Base-by-base conservation (phyloP, 2,797 vertebrate species). In the Haliaeetus albicilla region DNA sequence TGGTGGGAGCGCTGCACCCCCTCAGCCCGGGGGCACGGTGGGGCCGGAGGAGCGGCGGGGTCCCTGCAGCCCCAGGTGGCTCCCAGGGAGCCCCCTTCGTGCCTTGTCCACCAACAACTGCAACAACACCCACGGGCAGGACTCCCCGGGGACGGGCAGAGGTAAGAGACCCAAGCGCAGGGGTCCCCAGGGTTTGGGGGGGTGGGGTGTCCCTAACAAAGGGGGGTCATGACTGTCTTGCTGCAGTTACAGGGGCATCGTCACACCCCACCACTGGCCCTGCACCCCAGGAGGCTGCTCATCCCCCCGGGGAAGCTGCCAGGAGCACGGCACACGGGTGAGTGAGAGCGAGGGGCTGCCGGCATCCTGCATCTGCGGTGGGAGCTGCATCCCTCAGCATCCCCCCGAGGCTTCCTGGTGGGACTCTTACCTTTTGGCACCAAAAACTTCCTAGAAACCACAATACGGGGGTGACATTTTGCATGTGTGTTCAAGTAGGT, bases 41-140 rank as follows among this genome's bases (percentile, higher is more conserved):
- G 81, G 46, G 16, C n/a, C 28, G 33, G 90, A 63, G 68, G 97
- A 68, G 70, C 94, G 3, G 49, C 90, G n/a, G 28, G 33, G 90
- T 7, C 87, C 73, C 76, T 70, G 91, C 78, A 73, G 79, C 73
- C 89, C 95, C 65, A 70, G 31, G 10, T 91, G 81, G 92, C 89
- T 98, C 89, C 94, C 94, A 0, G 75, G 86, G 70, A 89, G 78
- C 59, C 92, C 83, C 7, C 93, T 95, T 56, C 97, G 97, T 96
- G 98, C 97, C 73, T 95, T 97, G 70, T 94, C 98, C 56, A 88
- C 97, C 78, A 95, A 95, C 76, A 98, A 96, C 90, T 98, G 95
- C 95, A 97, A 98, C 71, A 98, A 97, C 56, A 95, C 97, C 46
- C 81, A 24, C 1, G 87, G 98, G 22, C 87, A 77, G 41, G 78